Evolutionary conservation across 2,113 vertebrate genomes (phyloP).

Genomic region (Mixornis gularis): DNA sequence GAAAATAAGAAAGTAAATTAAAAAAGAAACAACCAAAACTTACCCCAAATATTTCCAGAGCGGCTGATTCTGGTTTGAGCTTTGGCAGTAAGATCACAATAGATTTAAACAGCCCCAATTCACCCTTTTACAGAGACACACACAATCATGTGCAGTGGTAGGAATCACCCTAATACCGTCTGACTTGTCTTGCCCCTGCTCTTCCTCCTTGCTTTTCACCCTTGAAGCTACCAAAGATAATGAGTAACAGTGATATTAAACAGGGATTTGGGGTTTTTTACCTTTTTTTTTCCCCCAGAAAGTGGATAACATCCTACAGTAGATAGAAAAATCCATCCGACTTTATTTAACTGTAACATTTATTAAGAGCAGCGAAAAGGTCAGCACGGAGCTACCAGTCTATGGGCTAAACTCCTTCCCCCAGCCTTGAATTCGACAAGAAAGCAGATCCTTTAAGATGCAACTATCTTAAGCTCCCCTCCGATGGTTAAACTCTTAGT

Average conservation of each 20-base stretch:
- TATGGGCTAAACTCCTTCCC: conserved; percentile 59
- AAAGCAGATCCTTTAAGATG: conserved; percentile 70
- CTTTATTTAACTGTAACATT: conserved; percentile 68
- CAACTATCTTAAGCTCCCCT: conserved; percentile 69
- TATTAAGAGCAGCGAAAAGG: conserved; percentile 71
- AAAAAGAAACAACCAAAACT: background rate
- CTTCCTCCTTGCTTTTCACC: conserved; percentile 35
- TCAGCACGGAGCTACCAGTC: conserved; percentile 32
- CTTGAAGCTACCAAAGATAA: conserved; percentile 59
- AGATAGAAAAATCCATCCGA: conserved; percentile 66
- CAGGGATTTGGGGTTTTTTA: conserved; percentile 26
- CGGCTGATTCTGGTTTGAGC: background rate
- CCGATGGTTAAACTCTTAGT: conserved; percentile 66
- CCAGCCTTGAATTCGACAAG: conserved; percentile 58
- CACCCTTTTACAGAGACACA: background rate
- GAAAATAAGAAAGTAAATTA: background rate
- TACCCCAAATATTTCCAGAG: background rate
- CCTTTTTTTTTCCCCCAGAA: background rate
- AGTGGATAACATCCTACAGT: conserved; percentile 57
- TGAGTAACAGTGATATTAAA: conserved; percentile 67
- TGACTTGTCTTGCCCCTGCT: conserved; percentile 30
- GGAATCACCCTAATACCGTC: conserved; percentile 40
- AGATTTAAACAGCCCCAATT: background rate
- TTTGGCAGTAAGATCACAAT: background rate
- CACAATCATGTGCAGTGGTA: background rate